Percentiles rank a stretch among this genome's conserved stretches.
Conservation (phyloP, 2,113 vertebrate species). For the Psittacara wagleri region DNA sequence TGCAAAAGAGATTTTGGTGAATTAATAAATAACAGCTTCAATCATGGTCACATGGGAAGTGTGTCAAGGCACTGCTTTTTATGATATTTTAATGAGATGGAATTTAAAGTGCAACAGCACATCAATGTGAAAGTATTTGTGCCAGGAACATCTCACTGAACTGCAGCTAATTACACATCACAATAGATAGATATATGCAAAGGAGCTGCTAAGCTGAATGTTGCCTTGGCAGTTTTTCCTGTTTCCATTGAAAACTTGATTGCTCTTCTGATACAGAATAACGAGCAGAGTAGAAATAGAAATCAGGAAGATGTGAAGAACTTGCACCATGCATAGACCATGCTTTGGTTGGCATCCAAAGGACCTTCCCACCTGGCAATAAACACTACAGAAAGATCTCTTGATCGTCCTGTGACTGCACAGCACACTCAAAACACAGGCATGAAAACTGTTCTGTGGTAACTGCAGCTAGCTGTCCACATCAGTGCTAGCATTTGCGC, state of each 20-base stretch:
- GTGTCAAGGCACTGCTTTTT: background rate
- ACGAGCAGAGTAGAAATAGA: background rate
- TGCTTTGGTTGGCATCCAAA: background rate
- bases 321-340: fast-evolving
- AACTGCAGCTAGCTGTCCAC: background rate
- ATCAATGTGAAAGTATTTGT: background rate
- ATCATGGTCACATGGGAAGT: background rate
- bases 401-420: background rate
- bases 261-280: background rate
- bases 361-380: background rate
- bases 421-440: background rate
- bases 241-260: background rate
- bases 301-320: background rate
- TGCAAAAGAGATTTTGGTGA: background rate
- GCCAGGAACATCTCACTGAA: background rate
- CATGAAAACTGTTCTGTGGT: background rate
- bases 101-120: background rate
- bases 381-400: background rate
- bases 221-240: background rate
- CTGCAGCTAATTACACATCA: background rate
- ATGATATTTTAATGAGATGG: background rate
- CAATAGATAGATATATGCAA: background rate
- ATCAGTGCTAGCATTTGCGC: background rate
- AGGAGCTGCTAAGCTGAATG: background rate
- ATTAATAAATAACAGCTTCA: background rate